phyloP scores from a whole-genome alignment of 2,797 vertebrate species.

The Acanthurus tractus region DNA sequence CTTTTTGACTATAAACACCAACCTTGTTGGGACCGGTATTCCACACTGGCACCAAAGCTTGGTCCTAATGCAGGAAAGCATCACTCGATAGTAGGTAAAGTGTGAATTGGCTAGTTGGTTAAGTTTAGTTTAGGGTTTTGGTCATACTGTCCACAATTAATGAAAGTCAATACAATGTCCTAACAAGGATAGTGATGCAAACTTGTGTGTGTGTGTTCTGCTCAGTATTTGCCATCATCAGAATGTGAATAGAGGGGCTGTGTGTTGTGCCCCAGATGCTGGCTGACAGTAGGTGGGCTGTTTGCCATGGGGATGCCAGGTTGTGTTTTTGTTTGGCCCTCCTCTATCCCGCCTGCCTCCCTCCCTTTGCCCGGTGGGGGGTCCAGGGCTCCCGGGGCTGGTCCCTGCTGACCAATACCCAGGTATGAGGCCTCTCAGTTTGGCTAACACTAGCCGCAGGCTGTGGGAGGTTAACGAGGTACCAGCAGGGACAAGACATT shows the following conservation, averaged over 20 bases:
- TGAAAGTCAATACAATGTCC: too few species aligned
- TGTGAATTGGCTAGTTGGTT: too few species aligned
- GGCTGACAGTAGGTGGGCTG: constrained; percentile 80
- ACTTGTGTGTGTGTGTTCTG: constrained; percentile 49
- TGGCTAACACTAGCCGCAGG: constrained; percentile 76
- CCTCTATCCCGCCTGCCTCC: constrained; percentile 77
- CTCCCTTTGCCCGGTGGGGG: constrained; percentile 67
- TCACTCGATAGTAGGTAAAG: too few species aligned
- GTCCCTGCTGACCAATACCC: constrained; percentile 80
- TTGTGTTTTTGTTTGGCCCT: constrained; percentile 85
- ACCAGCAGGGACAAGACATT: constrained; percentile 82
- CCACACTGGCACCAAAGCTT: too few species aligned
- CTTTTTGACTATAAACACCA: too few species aligned
- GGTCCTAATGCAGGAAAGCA: too few species aligned
- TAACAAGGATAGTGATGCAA: too few species aligned
- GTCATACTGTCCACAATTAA: too few species aligned
- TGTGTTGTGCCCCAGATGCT: constrained; percentile 78
- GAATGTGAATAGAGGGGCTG: constrained; percentile 74
- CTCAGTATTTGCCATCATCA: constrained; percentile 68
- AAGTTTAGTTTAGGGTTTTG: too few species aligned
- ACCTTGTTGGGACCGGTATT: too few species aligned
- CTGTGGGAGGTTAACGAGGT: constrained; percentile 83
- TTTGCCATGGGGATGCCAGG: constrained; percentile 81
- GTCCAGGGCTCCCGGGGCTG: constrained; percentile 66
- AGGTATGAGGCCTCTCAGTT: constrained; percentile 81